Conservation (phyloP, 2,888 invertebrate genomes). For the Colostygia pectinataria region DNA sequence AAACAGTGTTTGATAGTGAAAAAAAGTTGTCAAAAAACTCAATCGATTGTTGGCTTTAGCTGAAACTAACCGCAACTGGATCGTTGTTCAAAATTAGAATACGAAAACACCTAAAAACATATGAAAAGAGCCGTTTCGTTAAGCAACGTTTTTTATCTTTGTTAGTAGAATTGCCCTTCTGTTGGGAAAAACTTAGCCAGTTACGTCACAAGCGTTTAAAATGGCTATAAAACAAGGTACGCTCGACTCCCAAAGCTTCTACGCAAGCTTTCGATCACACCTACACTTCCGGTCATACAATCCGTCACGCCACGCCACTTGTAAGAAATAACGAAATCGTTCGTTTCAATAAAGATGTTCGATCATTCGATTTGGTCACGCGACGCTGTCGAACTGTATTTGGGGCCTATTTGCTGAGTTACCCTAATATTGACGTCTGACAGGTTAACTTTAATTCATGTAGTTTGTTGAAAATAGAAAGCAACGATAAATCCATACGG, state of each 20-base stretch:
- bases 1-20: too few relatives aligned
- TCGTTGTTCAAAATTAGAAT: too few relatives aligned
- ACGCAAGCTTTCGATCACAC: not conserved
- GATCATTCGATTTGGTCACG: constrained; percentile 28
- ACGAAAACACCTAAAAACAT: too few relatives aligned
- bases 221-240: not conserved
- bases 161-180: too few relatives aligned
- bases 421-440: not conserved
- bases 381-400: constrained; percentile 10
- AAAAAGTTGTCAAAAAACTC: too few relatives aligned
- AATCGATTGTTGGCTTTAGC: too few relatives aligned
- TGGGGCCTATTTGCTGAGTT: not conserved
- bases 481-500: too few relatives aligned
- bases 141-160: not conserved
- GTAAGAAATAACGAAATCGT: constrained; percentile 1
- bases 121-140: too few relatives aligned
- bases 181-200: too few relatives aligned
- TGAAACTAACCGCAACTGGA: too few relatives aligned
- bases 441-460: not conserved
- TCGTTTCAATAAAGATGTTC: constrained; percentile 29
- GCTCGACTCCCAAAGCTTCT: too few relatives aligned
- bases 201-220: not conserved
- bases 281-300: constrained; percentile 11
- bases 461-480: too few relatives aligned
- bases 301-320: constrained; percentile 11